Conservation (phyloP, 2,797 vertebrate species). For the Leptoclinus maculatus region DNA sequence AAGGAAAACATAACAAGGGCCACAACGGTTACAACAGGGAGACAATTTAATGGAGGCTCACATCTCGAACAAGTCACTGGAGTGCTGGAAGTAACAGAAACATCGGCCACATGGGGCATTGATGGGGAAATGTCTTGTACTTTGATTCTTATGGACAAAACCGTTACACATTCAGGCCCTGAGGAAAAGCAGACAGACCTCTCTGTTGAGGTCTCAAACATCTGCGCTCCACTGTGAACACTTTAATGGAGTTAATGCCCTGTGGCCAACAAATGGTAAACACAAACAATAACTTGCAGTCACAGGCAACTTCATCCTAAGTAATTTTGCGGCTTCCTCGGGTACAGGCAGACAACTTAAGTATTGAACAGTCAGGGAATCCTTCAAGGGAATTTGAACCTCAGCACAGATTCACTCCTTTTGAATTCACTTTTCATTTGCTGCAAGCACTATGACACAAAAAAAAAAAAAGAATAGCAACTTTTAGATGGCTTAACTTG, state of each 20-base stretch:
- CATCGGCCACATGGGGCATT: conserved; percentile 11
- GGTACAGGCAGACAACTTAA: neutral
- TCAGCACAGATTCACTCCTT: conserved; percentile 10
- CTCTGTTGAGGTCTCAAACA: neutral
- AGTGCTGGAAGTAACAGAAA: conserved; percentile 40
- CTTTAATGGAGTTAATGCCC: no score
- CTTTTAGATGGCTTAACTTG: neutral
- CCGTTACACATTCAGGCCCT: neutral
- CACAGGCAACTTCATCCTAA: neutral
- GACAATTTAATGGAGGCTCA: conserved; percentile 36
- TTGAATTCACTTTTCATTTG: conserved; percentile 28
- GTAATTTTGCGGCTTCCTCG: neutral
- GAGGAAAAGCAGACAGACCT: neutral
- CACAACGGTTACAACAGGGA: conserved; percentile 20
- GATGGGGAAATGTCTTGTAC: conserved; percentile 14
- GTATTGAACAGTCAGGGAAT: conserved; percentile 24
- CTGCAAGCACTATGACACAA: conserved; percentile 7
- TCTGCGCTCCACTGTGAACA: neutral
- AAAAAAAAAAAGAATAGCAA: conserved; percentile 17
- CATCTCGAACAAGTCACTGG: conserved; percentile 9
- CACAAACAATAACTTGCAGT: neutral
- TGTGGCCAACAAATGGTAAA: neutral
- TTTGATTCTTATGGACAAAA: neutral
- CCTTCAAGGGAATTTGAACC: conserved; percentile 6
- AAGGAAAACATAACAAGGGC: conserved; percentile 44